Conservation (phyloP, 2,113 vertebrate species). For the Microcebus griseorufus region DNA sequence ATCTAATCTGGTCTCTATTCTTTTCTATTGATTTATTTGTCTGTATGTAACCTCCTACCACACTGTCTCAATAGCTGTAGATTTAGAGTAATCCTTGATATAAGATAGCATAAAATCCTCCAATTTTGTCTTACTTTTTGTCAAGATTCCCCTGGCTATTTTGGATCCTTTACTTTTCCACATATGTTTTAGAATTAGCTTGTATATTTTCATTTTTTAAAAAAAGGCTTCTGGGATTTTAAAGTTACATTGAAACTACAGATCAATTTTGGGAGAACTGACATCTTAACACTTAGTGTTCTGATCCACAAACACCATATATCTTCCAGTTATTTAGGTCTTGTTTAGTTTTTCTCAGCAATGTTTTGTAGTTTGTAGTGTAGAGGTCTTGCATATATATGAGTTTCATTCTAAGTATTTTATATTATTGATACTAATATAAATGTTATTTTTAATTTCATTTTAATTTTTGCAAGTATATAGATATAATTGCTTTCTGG, state of each 20-base stretch:
- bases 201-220: background rate
- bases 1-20: slow-evolving; percentile 3
- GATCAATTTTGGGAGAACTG: background rate
- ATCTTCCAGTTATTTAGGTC: background rate
- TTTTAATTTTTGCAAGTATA: background rate
- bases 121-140: background rate
- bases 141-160: background rate
- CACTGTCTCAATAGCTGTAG: background rate
- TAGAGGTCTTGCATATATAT: background rate
- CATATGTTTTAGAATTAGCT: background rate
- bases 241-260: background rate
- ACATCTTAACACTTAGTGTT: background rate
- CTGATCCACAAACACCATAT: background rate
- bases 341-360: background rate
- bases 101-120: background rate
- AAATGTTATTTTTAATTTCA: background rate
- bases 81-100: background rate
- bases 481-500: background rate
- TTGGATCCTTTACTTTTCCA: background rate
- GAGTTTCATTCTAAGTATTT: background rate
- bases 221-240: background rate
- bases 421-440: background rate
- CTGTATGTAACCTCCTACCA: slow-evolving; percentile 19
- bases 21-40: background rate
- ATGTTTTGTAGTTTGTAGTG: background rate